Conservation (phyloP, 2,888 invertebrate genomes). For the Eulithis testata region DNA sequence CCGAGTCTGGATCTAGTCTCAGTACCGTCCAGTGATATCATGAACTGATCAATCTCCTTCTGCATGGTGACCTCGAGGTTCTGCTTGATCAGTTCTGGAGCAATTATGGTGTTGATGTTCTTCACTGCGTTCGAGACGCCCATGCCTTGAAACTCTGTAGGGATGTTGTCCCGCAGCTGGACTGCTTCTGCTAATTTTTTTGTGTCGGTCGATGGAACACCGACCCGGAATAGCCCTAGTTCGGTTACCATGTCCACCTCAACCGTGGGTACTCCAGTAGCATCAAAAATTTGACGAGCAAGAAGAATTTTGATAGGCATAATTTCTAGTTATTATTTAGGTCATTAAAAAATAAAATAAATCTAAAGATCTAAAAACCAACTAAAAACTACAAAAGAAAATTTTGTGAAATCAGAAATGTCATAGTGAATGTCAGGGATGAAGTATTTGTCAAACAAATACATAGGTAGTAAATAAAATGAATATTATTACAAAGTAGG, state of each 20-base stretch:
- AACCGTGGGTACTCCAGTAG: constrained; percentile 98
- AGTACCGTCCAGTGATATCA: constrained; percentile 96
- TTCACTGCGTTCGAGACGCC: constrained; percentile 95
- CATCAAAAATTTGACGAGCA: constrained; percentile 98
- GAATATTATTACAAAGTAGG: too few relatives aligned
- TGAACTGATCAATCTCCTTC: constrained; percentile 93
- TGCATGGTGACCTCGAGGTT: constrained; percentile 96
- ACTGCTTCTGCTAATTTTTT: constrained; percentile 97
- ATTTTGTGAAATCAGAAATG: too few relatives aligned
- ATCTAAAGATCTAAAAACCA: neutral
- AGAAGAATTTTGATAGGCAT: constrained; percentile 96
- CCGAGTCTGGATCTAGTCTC: constrained; percentile 97
- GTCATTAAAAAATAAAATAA: constrained; percentile 13
- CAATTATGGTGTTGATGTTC: constrained; percentile 93
- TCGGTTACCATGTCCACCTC: constrained; percentile 95
- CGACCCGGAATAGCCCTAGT: constrained; percentile 94
- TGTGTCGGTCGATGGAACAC: constrained; percentile 98
- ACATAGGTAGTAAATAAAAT: too few relatives aligned
- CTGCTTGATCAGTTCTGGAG: constrained; percentile 91
- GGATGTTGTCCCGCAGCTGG: constrained; percentile 96
- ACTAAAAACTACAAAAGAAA: neutral
- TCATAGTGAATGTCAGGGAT: too few relatives aligned
- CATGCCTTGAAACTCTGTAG: constrained; percentile 95
- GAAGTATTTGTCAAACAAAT: too few relatives aligned
- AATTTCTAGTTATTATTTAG: constrained; percentile 60